Conservation (phyloP, 2,888 invertebrate species). For the Lottia gigantea region DNA sequence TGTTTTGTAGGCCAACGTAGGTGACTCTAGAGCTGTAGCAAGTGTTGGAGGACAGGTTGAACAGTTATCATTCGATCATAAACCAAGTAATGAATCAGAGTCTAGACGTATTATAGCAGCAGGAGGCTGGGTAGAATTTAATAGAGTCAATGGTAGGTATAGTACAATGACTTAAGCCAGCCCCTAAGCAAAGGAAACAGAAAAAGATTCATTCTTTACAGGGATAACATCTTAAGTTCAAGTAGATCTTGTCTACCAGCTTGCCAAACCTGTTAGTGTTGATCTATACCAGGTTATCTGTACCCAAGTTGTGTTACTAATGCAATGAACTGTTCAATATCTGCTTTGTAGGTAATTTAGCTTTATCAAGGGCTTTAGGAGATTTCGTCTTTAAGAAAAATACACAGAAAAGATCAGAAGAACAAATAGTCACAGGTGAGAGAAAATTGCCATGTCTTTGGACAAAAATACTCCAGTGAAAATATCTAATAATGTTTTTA, state of each 20-base stretch:
- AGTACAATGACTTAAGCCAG: neutral
- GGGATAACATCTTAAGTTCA: too few relatives aligned
- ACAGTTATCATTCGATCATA: slow-evolving; percentile 90
- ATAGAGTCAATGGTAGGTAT: slow-evolving; percentile 89
- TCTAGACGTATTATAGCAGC: slow-evolving; percentile 88
- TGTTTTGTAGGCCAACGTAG: slow-evolving; percentile 83
- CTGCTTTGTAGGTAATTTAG: slow-evolving; percentile 77
- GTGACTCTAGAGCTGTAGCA: slow-evolving; percentile 95
- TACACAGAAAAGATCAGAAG: slow-evolving; percentile 83
- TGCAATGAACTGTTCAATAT: too few relatives aligned
- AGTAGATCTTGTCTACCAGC: too few relatives aligned
- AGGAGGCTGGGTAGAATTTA: slow-evolving; percentile 97
- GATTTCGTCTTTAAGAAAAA: slow-evolving; percentile 97
- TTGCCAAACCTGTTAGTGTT: too few relatives aligned
- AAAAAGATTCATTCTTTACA: too few relatives aligned
- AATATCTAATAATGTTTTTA: too few relatives aligned
- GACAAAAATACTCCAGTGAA: too few relatives aligned
- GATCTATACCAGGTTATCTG: too few relatives aligned
- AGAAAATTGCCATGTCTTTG: neutral
- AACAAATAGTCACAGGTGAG: slow-evolving; percentile 96
- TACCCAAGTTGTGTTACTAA: too few relatives aligned
- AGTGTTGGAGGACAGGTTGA: slow-evolving; percentile 84
- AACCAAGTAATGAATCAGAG: slow-evolving; percentile 91
- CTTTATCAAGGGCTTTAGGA: slow-evolving; percentile 93
- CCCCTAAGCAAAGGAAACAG: too few relatives aligned